These are phyloP conservation scores for Steatocranus sp. DNA, from an alignment of 2,797 vertebrate species.

Conservation along the genomic window DNA sequence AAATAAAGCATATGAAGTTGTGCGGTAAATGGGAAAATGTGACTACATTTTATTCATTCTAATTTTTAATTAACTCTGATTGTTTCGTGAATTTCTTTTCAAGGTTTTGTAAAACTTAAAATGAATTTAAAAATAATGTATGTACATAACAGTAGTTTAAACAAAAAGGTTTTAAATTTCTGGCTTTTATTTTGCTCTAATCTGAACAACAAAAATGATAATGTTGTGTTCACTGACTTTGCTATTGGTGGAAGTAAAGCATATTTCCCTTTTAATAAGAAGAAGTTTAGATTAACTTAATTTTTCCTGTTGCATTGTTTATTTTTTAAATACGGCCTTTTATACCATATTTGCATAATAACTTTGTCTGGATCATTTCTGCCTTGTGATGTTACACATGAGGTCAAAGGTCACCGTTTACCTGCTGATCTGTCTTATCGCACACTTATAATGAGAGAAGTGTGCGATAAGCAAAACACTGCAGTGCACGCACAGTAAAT, in stretches of 20 bases:
- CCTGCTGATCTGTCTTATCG: neutral
- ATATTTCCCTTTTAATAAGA: neutral
- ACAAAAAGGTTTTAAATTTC: neutral
- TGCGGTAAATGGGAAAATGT: accelerated
- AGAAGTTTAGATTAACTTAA: neutral
- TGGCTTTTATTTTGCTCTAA: neutral
- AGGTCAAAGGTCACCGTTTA: neutral
- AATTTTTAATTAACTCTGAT: accelerated
- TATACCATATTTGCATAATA: neutral
- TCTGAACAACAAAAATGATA: neutral
- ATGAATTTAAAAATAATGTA: neutral
- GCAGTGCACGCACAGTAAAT: neutral
- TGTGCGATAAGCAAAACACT: too few species aligned
- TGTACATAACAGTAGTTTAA: neutral
- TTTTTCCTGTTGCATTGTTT: neutral
- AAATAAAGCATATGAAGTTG: neutral
- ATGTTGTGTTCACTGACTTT: neutral
- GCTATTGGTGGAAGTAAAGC: neutral
- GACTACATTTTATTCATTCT: accelerated
- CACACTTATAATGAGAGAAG: neutral
- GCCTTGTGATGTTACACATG: neutral
- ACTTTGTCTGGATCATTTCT: neutral
- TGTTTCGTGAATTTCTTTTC: neutral
- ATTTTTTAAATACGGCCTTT: accelerated
- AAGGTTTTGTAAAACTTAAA: neutral